Percentiles rank a stretch among this genome's conserved stretches.
phyloP scores from a whole-genome alignment of 2,113 vertebrate species.

The Urocitellus parryii region DNA sequence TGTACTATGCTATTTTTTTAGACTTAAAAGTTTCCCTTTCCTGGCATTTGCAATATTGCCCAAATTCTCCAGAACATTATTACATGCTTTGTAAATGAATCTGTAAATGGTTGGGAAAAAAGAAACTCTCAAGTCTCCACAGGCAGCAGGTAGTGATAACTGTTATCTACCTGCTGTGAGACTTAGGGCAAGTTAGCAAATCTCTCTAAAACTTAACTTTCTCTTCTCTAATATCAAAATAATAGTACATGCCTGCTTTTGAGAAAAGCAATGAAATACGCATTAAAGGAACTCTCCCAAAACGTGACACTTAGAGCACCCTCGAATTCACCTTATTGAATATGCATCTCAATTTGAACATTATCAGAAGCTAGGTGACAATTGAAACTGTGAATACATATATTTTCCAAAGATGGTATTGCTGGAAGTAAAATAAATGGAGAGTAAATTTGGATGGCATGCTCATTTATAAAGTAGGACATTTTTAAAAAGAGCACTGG shows the following conservation, averaged over 20 bases:
- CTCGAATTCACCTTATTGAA: not conserved
- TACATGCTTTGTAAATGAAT: constrained; percentile 70
- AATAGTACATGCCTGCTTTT: constrained; percentile 3
- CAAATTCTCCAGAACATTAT: constrained; percentile 46
- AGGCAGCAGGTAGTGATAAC: constrained; percentile 61
- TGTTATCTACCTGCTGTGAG: constrained; percentile 69
- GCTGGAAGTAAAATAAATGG: constrained; percentile 6
- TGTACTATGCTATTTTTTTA: not conserved
- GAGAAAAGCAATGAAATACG: constrained; percentile 42
- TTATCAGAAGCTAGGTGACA: not conserved
- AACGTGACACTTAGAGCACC: not conserved
- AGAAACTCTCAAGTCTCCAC: constrained; percentile 15
- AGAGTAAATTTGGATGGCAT: not conserved
- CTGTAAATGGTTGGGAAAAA: constrained; percentile 71
- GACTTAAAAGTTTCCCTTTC: not conserved
- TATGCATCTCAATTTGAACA: not conserved
- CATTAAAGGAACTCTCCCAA: not conserved
- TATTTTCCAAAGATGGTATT: not conserved
- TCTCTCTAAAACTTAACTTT: constrained; percentile 74
- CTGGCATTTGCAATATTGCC: not conserved
- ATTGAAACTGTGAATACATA: not conserved
- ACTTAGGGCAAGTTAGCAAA: constrained; percentile 72
- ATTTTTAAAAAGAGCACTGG: not conserved
- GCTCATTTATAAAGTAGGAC: constrained; percentile 21
- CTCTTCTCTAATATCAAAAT: constrained; percentile 70